These are phyloP conservation scores for Oceanodroma tethys DNA, from an alignment of 2,113 vertebrate genomes.

Conservation along the genomic window DNA sequence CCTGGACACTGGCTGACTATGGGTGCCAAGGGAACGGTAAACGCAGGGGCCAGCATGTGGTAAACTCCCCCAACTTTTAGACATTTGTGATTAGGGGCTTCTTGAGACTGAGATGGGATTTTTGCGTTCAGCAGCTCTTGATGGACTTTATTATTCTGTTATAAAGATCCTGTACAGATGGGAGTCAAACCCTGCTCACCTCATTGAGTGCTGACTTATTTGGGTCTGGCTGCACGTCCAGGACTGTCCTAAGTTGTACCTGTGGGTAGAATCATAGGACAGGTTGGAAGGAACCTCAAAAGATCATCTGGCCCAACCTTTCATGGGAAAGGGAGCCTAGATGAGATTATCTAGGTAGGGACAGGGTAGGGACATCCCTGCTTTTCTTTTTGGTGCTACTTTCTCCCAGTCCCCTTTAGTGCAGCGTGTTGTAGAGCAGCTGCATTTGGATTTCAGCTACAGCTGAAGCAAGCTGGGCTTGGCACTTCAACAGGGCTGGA, in stretches of 20 bases:
- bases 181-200: background rate
- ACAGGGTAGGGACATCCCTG: background rate
- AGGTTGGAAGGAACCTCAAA: background rate
- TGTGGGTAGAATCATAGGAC: background rate
- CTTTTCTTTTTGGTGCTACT: background rate
- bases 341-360: background rate
- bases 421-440: background rate
- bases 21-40: background rate
- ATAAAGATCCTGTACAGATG: background rate
- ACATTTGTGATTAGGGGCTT: fast-evolving
- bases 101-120: background rate
- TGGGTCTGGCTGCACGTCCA: background rate
- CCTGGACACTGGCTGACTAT: fast-evolving
- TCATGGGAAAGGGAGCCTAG: background rate
- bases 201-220: background rate
- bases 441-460: background rate
- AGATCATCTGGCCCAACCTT: background rate
- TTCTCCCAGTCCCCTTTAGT: background rate
- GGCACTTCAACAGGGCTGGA: background rate
- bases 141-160: background rate
- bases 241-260: too few relatives aligned
- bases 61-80: background rate
- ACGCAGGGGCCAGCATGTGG: background rate
- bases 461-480: background rate
- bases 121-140: background rate